Base-by-base conservation (phyloP, 2,113 vertebrate genomes). In the Phrynosoma blainvillii region DNA sequence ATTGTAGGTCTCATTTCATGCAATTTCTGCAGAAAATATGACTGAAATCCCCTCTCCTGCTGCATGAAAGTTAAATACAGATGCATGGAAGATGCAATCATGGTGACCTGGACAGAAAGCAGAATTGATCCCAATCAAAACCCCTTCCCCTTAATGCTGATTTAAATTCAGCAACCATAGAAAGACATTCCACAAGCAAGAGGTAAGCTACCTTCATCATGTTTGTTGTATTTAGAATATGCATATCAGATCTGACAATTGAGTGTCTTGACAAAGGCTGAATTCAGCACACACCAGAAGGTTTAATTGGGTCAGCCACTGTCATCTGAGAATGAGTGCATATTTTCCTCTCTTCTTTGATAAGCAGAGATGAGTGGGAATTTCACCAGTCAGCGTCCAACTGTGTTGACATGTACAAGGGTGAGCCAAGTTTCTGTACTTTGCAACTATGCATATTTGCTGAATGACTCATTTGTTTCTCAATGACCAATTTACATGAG, bases 251-350 rank as follows among this genome's bases (percentile, higher is more conserved):
- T 84, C 30, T 54, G 87, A 68, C 77, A 83, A 88, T 73, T 89
- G 0, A 84, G 87, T 93, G 79, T 82, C 94, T 89, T 87, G 80
- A 90, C 92, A 88, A 93, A 93, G 88, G 82, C 91, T 89, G 88
- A 91, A 90, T 90, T 88, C 62, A 78, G 47, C 52, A 68, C 82
- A 81, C 75, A 92, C 87, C 86, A 90, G 86, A 89, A 83, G 91
- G 90, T 76, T 89, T 89, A 92, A 94, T 89, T 95, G 86, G 89
- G 92, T 94, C 91, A 95, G 92, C 91, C 85, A n/a, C 87, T 4
- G 7, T 93, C 89, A 94, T 91, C 92, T 91, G 93, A 93, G 92
- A 88, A 79, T 91, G 32, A 83, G 56, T 83, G 47, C 54, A 88
- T 94, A 88, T 94, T 94, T 95, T 88, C 78, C 86, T 90, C 27